Evolutionary conservation across 2,797 vertebrate genomes (phyloP), one percentile per base, ranked within the genome.

Genomic region (Artibeus lituratus): DNA sequence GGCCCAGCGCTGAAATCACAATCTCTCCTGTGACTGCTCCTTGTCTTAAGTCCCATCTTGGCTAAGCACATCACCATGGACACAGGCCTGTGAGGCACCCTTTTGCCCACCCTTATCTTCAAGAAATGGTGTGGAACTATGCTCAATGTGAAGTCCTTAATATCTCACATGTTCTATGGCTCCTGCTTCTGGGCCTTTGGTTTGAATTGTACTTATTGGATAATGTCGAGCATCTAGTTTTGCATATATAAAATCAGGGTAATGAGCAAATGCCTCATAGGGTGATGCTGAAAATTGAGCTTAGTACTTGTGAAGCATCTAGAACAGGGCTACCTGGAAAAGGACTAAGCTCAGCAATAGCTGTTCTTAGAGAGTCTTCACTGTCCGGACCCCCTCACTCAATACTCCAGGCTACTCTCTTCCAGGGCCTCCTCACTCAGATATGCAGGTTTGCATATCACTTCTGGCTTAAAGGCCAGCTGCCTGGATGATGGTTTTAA

Each of bases 11-110:
- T 44, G 32, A 35, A 24, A 22, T 55, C 59, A 10, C 5, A 19
- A 0, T 15, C 39, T 24, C 22, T 62, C 10, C 10, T 9, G 24
- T 12, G 18, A 51, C n/a, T 67, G 84, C 5, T 70, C 39, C 29
- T 39, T 0, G 1, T 39, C 57, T 57, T 19, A 0, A 76, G 82
- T 24, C 65, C 24, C 7, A 8, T 8, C 15, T 3, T 7, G 7
- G 44, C 5, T 3, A 19, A 70, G 53, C 51, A 51, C 1, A 2
- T 67, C 22, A 16, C 47, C 69, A 65, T 24, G 15, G n/a, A 35
- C 26, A 19, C 14, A 16, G 21, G 18, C 22, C 39, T 39, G 14
- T 9, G 10, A 67, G 32, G 72, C 22, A 3, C 15, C 67, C 9
- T 12, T 32, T 3, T 29, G 5, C 80, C 70, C 0, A 4, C 19